Conservation (phyloP, 2,888 invertebrate species). For the Pachydiplax longipennis region DNA sequence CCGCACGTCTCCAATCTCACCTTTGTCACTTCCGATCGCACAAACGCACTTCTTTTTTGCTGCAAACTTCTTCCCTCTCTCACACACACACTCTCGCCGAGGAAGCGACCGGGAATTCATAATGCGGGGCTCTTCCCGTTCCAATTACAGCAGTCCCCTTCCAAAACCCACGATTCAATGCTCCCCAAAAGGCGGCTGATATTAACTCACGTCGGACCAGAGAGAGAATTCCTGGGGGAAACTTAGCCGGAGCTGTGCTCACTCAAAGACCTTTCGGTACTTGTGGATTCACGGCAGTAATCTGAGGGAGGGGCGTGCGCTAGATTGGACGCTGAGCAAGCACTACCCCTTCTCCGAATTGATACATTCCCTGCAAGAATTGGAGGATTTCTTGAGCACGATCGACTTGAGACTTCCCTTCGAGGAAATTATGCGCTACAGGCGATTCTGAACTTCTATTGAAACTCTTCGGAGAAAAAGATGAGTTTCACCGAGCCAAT, state of each 20-base stretch:
- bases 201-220: constrained; percentile 34
- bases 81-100: too few relatives aligned
- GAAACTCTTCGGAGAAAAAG: too few relatives aligned
- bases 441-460: too few relatives aligned
- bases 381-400: too few relatives aligned
- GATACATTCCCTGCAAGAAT: too few relatives aligned
- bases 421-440: too few relatives aligned
- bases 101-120: not conserved
- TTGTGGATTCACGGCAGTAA: constrained; percentile 42
- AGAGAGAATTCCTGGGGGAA: not conserved
- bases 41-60: not conserved
- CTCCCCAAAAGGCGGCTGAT: constrained; percentile 17
- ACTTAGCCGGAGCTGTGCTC: not conserved
- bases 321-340: constrained; percentile 1
- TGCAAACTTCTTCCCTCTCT: not conserved
- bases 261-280: constrained; percentile 43
- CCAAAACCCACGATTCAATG: not conserved
- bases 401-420: too few relatives aligned
- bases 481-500: too few relatives aligned
- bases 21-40: not conserved
- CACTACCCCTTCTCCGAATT: not conserved
- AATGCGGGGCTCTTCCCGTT: not conserved
- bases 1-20: not conserved
- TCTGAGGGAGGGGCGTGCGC: not conserved
- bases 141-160: not conserved